These are phyloP conservation scores for Odontesthes bonariensis DNA, from an alignment of 2,113 vertebrate species.

Conservation along the genomic window DNA sequence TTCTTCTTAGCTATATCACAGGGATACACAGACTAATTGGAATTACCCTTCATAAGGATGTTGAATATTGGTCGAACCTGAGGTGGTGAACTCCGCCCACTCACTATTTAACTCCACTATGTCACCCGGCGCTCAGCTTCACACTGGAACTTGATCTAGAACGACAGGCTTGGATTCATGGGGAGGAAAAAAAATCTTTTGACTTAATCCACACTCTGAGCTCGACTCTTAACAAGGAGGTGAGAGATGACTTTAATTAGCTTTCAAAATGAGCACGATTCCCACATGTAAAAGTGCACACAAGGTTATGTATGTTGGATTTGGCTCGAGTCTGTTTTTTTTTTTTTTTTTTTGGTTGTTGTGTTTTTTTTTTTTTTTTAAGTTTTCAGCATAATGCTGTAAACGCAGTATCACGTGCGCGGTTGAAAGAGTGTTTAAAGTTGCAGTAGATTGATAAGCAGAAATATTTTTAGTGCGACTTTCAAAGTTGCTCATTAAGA, in stretches of 20 bases:
- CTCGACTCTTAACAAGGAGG: slow-evolving; percentile 25
- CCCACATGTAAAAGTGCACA: neutral
- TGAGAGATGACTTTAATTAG: slow-evolving; percentile 35
- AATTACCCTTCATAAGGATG: neutral
- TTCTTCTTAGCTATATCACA: neutral
- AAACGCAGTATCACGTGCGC: neutral
- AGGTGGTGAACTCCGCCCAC: slow-evolving; percentile 71
- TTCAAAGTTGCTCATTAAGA: no score
- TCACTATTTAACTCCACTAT: slow-evolving; percentile 78
- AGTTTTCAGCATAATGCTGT: neutral
- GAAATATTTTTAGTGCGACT: neutral
- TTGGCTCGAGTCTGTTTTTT: neutral
- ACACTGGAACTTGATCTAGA: slow-evolving; percentile 70
- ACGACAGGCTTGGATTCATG: slow-evolving; percentile 58
- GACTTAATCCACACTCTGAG: slow-evolving; percentile 1
- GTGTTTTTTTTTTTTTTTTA: neutral
- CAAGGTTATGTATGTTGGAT: neutral
- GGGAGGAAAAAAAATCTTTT: slow-evolving; percentile 10
- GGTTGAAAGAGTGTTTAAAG: neutral
- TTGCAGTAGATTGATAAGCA: neutral
- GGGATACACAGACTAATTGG: neutral
- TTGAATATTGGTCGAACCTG: neutral
- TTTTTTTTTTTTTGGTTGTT: neutral
- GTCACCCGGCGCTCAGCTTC: slow-evolving; percentile 60
- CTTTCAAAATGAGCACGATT: neutral